Evolutionary conservation across 1,140 invertebrate genomes (phyloP).

Genomic region (Oedothorax gibbosus): DNA sequence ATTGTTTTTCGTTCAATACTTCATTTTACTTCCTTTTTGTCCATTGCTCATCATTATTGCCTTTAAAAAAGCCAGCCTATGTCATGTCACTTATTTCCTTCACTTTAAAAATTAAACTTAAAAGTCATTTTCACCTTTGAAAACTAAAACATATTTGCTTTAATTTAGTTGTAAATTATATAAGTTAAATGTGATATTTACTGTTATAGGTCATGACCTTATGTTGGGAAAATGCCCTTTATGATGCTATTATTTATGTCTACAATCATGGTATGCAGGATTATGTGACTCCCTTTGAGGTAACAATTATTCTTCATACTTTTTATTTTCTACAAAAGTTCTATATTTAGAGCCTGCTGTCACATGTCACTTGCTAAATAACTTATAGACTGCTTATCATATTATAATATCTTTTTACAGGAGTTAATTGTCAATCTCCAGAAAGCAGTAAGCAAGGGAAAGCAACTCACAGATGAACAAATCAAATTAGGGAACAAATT

Average conservation of each 20-base stretch:
- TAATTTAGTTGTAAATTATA: background rate
- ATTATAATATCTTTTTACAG: background rate
- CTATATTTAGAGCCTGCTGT: background rate
- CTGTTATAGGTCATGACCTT: conserved; percentile 75
- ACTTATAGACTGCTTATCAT: background rate
- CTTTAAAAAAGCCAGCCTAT: too few relatives aligned
- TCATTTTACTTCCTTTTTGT: too few relatives aligned
- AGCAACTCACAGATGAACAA: conserved; percentile 61
- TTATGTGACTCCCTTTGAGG: conserved; percentile 85
- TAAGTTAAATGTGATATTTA: too few relatives aligned
- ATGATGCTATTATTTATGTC: conserved; percentile 89
- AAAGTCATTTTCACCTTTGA: too few relatives aligned
- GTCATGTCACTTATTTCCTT: too few relatives aligned
- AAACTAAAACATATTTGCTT: background rate
- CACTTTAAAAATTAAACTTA: too few relatives aligned
- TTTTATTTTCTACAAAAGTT: background rate
- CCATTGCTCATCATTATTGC: too few relatives aligned
- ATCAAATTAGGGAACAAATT: conserved; percentile 84
- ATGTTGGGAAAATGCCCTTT: conserved; percentile 82
- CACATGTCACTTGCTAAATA: background rate
- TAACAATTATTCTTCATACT: conserved; percentile 23
- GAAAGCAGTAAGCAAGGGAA: conserved; percentile 39
- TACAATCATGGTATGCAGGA: conserved; percentile 87
- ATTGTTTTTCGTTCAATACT: too few relatives aligned
- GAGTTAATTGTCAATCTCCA: conserved; percentile 67